Percentiles rank a stretch among this genome's conserved stretches.
phyloP scores from a whole-genome alignment of 2,888 invertebrate species.

The Resseliella maxima region DNA sequence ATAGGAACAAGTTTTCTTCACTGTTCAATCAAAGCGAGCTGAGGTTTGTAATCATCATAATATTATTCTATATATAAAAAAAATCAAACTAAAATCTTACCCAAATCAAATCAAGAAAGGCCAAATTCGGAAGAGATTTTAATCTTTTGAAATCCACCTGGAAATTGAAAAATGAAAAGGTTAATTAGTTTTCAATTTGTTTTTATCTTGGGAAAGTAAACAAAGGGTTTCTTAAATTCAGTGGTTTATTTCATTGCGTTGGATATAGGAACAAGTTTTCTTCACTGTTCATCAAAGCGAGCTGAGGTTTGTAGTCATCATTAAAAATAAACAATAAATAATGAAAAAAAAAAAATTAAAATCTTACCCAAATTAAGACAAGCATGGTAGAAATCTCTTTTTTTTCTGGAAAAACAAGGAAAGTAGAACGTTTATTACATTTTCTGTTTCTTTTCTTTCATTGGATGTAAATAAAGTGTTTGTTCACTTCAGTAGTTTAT shows the following conservation, averaged over 20 bases:
- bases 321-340: neutral
- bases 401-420: too few species aligned
- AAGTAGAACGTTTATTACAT: too few species aligned
- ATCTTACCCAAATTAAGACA: too few species aligned
- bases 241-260: constrained; percentile 58
- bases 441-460: too few species aligned
- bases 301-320: constrained; percentile 58
- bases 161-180: neutral
- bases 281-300: constrained; percentile 59
- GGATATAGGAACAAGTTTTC: constrained; percentile 59
- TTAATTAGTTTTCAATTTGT: neutral
- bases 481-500: neutral
- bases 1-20: constrained; percentile 59
- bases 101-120: neutral
- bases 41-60: constrained; percentile 57
- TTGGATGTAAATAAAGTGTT: too few species aligned
- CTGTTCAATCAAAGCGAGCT: constrained; percentile 59
- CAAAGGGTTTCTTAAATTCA: neutral
- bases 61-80: constrained; percentile 15
- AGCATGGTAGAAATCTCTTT: too few species aligned
- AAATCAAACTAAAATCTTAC: neutral
- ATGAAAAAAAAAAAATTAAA: constrained; percentile 2
- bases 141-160: neutral
- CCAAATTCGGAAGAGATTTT: neutral
- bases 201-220: neutral